These are phyloP conservation scores for Rapana venosa DNA, from an alignment of 2,888 invertebrate genomes.

Conservation along the genomic window DNA sequence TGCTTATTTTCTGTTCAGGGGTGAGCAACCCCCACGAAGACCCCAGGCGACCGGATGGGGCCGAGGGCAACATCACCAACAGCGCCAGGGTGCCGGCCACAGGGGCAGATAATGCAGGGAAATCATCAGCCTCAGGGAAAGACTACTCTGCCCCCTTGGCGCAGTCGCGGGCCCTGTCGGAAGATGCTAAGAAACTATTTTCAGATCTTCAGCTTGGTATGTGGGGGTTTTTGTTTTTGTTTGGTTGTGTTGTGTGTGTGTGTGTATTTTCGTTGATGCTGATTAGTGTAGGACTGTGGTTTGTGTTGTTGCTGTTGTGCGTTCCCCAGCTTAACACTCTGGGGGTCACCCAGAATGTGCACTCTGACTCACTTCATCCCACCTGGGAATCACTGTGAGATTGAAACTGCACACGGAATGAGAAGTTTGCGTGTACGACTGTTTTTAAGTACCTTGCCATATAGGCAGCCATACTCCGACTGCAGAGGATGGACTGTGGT, in stretches of 20 bases:
- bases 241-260: not conserved
- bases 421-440: too few species aligned
- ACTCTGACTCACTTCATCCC: too few species aligned
- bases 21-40: not conserved
- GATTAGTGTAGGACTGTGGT: not conserved
- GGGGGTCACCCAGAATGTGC: too few species aligned
- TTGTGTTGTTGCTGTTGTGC: too few species aligned
- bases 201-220: constrained; percentile 50
- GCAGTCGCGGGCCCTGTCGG: constrained; percentile 44
- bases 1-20: not conserved
- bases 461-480: too few species aligned
- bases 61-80: constrained; percentile 24
- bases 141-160: constrained; percentile 32
- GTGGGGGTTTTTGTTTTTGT: not conserved
- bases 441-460: too few species aligned
- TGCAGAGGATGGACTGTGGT: too few species aligned
- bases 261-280: not conserved
- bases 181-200: constrained; percentile 52
- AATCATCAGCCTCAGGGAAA: not conserved
- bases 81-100: not conserved
- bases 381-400: too few species aligned
- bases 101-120: not conserved
- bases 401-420: too few species aligned
- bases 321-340: too few species aligned
- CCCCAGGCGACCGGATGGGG: not conserved